Evolutionary conservation across 2,888 invertebrate genomes (phyloP), one percentile per base, ranked within the genome.

Genomic region (Caenorhabditis sp.): DNA sequence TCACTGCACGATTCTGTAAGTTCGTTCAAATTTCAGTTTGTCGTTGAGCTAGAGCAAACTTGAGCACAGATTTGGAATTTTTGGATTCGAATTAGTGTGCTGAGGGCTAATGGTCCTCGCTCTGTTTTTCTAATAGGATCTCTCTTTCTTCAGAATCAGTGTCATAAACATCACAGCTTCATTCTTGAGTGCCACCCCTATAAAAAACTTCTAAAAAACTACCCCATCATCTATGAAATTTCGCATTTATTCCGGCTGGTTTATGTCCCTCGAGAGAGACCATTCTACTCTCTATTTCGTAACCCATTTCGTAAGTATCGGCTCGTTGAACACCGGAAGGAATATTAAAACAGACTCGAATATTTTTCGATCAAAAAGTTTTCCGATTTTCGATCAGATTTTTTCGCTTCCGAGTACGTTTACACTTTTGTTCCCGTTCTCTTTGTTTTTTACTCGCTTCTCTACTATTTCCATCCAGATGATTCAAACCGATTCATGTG

Each of bases 251-350:
- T 24, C 35, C 28, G 10, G 19, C 54, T 47, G 41, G 38, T 72
- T 72, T 72, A 59, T 59, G 63, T 19, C 61, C 51, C 73, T 74
- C 66, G 64, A 64, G 63, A n/a, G n/a, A 74, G 44, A 31, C 38
- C 19, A 28, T 16, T 38, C n/a, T n/a, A n/a, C 38, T 2, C 10
- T 26, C 54, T 4, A 73, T 73, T 73, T 73, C 73, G 73, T 73
- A 73, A 73, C 73, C 63, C 73, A 73, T 73, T 73, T 73, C 63
- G 61, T 35, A 63, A 73, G 72, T 61, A 59, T 47, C 72, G 73
- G 73, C 73, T 73, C 73, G 73, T 73, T 73, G 49, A 73, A 73
- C 72, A 47, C 35, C 72, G 22, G 49, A 49, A 2, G 16, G 54
- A 54, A 54, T 61, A 56, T 56, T 56, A 16, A 41, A 8, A 44